phyloP scores from a whole-genome alignment of 2,113 vertebrate species.

The Aleadryas rufinucha region DNA sequence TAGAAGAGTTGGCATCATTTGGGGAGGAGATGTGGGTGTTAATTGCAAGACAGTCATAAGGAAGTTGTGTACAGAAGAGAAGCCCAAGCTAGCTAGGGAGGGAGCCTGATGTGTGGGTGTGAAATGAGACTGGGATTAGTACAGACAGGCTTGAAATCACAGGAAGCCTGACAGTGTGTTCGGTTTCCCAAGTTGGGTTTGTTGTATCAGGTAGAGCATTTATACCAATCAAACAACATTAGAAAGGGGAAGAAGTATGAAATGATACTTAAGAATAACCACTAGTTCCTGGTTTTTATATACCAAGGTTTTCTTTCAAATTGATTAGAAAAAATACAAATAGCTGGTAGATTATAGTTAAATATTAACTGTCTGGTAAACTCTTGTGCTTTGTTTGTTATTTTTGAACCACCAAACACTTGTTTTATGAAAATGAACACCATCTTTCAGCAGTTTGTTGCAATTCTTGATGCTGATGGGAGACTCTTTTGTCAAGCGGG shows the following conservation, averaged over 20 bases:
- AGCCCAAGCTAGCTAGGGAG: background rate
- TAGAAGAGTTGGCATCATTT: background rate
- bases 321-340: background rate
- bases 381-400: background rate
- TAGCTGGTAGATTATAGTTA: background rate
- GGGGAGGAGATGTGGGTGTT: background rate
- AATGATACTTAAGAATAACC: background rate
- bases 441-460: background rate
- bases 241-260: background rate
- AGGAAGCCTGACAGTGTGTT: background rate
- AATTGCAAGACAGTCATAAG: background rate
- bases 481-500: background rate
- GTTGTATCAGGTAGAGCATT: background rate
- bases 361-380: background rate
- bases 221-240: background rate
- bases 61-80: background rate
- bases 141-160: background rate
- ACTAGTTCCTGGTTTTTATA: background rate
- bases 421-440: background rate
- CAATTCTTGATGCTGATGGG: background rate
- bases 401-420: background rate
- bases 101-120: background rate
- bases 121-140: background rate
- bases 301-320: background rate
- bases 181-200: background rate